Conservation (phyloP, 2,113 vertebrate genomes). For the Smithornis capensis region DNA sequence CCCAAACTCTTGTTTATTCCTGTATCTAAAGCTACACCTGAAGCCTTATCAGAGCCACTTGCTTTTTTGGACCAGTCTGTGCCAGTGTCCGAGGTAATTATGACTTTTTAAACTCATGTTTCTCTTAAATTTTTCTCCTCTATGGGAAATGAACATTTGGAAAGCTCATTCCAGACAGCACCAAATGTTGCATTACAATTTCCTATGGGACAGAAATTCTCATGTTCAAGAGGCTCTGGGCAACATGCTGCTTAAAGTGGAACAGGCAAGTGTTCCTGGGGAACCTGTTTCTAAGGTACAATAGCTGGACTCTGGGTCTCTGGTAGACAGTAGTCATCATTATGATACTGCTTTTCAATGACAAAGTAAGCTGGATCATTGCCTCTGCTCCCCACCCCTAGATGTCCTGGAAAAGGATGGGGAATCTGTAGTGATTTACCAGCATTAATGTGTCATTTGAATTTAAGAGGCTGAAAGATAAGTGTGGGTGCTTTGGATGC, state of each 20-base stretch:
- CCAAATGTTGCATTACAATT: not conserved
- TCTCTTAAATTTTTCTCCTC: not conserved
- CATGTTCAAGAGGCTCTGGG: not conserved
- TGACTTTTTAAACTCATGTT: not conserved
- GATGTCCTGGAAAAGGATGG: slow-evolving; percentile 15
- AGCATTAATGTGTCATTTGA: not conserved
- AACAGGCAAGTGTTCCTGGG: not conserved
- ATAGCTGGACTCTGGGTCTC: not conserved
- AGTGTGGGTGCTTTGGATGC: not conserved
- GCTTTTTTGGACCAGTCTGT: not conserved
- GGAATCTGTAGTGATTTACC: not conserved
- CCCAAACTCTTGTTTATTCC: not conserved
- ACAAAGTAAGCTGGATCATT: not conserved
- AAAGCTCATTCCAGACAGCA: not conserved
- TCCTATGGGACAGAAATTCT: not conserved
- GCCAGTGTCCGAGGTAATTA: not conserved
- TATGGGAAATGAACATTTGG: not conserved
- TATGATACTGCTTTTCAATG: not conserved
- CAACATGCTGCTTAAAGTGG: not conserved
- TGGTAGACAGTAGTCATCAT: not conserved
- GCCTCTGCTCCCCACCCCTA: not conserved
- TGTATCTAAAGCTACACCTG: not conserved
- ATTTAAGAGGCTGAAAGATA: not conserved
- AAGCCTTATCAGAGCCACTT: not conserved
- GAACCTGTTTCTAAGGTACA: not conserved